A percentile compares a stretch with the other conserved stretches of the same genome.
phyloP scores from a whole-genome alignment of 2,797 vertebrate genomes.

The Dallia pectoralis region DNA sequence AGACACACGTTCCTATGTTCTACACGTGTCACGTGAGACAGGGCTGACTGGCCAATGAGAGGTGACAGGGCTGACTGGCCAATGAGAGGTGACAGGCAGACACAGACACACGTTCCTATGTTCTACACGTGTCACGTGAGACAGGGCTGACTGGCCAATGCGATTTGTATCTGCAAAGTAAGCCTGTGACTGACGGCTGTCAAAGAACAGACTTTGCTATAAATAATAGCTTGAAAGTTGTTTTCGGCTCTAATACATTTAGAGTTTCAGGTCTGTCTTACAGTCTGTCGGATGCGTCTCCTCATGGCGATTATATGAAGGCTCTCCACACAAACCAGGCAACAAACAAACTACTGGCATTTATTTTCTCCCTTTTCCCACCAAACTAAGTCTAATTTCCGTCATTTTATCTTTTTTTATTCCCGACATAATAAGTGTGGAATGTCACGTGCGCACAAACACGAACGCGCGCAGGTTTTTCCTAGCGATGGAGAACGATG shows the following conservation, averaged over 20 bases:
- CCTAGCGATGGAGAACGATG: constrained; percentile 17
- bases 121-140: too few species aligned
- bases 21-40: too few species aligned
- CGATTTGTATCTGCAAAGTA: neutral
- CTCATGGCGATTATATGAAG: neutral
- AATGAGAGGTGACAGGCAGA: too few species aligned
- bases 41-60: too few species aligned
- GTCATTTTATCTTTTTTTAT: neutral
- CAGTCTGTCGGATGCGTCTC: neutral
- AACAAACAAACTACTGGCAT: neutral
- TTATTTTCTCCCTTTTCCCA: neutral
- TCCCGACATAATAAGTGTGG: neutral
- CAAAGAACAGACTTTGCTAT: neutral
- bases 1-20: too few species aligned
- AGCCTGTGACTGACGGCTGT: neutral
- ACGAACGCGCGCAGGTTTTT: neutral
- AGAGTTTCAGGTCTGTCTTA: neutral
- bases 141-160: too few species aligned
- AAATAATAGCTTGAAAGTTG: neutral
- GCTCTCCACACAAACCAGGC: neutral
- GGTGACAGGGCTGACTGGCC: too few species aligned
- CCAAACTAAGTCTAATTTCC: constrained; percentile 29
- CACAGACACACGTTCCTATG: too few species aligned
- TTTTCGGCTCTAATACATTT: neutral
- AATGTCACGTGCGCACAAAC: neutral